Conservation (phyloP, 2,888 invertebrate species). For the Hedychridium roseum region DNA sequence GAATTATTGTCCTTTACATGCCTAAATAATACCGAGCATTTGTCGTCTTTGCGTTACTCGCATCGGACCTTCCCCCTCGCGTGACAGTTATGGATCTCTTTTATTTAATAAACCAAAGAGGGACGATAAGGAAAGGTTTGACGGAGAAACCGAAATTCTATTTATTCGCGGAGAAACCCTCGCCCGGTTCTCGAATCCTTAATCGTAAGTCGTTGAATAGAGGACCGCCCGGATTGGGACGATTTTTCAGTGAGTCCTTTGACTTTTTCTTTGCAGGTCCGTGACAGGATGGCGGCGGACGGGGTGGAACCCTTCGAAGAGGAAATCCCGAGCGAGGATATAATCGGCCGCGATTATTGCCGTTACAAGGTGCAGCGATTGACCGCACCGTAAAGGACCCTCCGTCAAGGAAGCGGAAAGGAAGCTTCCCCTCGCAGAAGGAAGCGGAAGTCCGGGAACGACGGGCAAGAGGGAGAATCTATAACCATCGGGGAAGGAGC, state of each 20-base stretch:
- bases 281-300: slow-evolving; percentile 68
- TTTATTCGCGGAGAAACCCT: too few relatives aligned
- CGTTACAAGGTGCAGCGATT: slow-evolving; percentile 62
- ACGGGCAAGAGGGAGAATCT: too few relatives aligned
- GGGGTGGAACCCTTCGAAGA: slow-evolving; percentile 69
- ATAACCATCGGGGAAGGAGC: too few relatives aligned
- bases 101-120: too few relatives aligned
- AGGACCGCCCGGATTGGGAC: not conserved
- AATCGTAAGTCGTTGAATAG: not conserved
- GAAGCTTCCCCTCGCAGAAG: too few relatives aligned
- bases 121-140: too few relatives aligned
- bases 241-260: too few relatives aligned
- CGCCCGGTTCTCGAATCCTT: not conserved
- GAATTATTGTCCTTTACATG: not conserved
- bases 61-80: slow-evolving; percentile 1
- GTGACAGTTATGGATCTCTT: too few relatives aligned
- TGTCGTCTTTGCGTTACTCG: slow-evolving; percentile 10
- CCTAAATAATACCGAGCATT: too few relatives aligned
- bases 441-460: too few relatives aligned
- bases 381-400: slow-evolving; percentile 24
- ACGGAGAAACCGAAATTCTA: too few relatives aligned
- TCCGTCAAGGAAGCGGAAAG: too few relatives aligned
- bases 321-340: slow-evolving; percentile 68
- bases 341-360: slow-evolving; percentile 69
- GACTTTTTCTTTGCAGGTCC: slow-evolving; percentile 62